phyloP scores from a whole-genome alignment of 2,113 vertebrate species.

The Microcebus ravelobensis region DNA sequence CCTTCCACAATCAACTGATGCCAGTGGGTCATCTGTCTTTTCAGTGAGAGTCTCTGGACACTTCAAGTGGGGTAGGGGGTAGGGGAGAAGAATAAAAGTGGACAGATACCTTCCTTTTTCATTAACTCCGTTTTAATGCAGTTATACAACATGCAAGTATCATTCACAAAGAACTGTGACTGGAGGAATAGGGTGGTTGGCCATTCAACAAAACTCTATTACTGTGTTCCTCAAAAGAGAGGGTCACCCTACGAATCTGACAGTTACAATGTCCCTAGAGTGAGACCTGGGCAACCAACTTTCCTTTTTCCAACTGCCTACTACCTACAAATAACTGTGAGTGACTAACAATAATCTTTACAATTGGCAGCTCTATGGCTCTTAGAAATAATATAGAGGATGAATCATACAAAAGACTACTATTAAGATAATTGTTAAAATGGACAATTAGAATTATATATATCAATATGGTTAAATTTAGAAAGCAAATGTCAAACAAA shows the following conservation, averaged over 20 bases:
- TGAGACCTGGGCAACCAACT: background rate
- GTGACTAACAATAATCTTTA: slow-evolving; percentile 52
- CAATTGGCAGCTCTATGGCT: background rate
- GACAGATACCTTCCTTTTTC: background rate
- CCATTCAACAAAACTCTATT: background rate
- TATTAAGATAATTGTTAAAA: slow-evolving; percentile 42
- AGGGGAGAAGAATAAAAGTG: background rate
- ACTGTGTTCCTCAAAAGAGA: slow-evolving; percentile 19
- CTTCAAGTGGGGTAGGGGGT: background rate
- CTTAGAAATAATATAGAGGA: slow-evolving; percentile 27
- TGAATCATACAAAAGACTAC: slow-evolving; percentile 43
- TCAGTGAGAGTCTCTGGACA: background rate
- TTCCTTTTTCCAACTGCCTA: slow-evolving; percentile 22
- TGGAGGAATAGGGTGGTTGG: background rate
- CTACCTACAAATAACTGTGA: slow-evolving; percentile 7
- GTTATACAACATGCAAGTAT: background rate
- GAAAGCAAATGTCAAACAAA: slow-evolving; percentile 25
- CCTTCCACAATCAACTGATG: background rate
- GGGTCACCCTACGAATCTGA: background rate
- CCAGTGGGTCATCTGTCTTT: background rate
- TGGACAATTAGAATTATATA: background rate
- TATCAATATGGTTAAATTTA: slow-evolving; percentile 23
- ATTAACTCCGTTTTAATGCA: background rate
- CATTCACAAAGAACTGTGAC: background rate
- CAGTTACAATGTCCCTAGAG: background rate